Base-by-base conservation (phyloP, 2,797 vertebrate species). In the Megaceryle alcyon region DNA sequence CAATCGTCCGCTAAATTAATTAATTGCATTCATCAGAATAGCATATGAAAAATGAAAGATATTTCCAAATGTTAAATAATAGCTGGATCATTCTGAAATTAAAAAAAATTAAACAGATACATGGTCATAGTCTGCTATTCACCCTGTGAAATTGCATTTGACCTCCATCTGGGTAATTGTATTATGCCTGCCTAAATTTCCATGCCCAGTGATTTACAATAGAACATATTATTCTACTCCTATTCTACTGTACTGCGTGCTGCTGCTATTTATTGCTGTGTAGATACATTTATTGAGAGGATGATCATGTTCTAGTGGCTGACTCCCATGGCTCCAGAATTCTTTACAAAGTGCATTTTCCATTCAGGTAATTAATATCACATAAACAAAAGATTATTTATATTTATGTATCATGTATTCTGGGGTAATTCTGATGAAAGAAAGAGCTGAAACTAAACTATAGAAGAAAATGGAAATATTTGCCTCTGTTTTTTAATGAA, bases 131-230 rank as follows among this genome's bases (percentile, higher is more conserved):
- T 77, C 51, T 96, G 95, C 90, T 96, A 94, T 85, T 95, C 92
- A 96, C 92, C 94, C 95, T 90, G 83, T 97, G 95, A 97, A 97
- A 96, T 94, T 96, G 57, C 81, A 80, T 94, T 97, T 95, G 95
- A 94, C 93, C 94, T 94, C 80, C 83, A 85, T 39, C 80, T 13
- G 31, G 81, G 41, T 96, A 94, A 96, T 95, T 95, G 77, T 92
- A 90, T 96, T 95, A 84, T 26, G 85, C 75, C 88, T 96, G 93
- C 71, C 94, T 95, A 90, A 86, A 92, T 95, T 95, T 95, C 68
- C 75, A 54, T 84, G 92, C 88, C 64, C 66, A 65, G 63, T 92
- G 86, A 92, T 93, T 96, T 95, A 92, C 85, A 90, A 93, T 35
- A 86, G 91, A 92, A 94, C 70, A 90, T 96, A 77, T 92, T 96